Evolutionary conservation across 2,113 vertebrate species (phyloP).

Genomic region (Paradisaea rubra): DNA sequence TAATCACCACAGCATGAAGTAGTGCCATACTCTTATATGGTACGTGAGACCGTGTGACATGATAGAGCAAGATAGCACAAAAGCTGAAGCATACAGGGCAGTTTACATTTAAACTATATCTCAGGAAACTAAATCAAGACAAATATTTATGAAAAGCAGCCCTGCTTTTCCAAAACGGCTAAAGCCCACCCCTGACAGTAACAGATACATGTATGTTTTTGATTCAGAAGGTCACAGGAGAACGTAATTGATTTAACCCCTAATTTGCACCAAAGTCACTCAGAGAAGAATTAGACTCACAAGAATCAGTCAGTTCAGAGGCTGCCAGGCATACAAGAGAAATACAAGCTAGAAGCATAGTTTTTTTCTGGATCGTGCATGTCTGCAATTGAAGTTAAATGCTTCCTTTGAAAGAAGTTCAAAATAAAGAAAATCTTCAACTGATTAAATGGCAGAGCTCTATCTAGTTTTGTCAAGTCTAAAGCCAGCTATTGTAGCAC

Average conservation of each 20-base stretch:
- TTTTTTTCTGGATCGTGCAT: fast-evolving
- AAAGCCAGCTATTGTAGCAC: background rate
- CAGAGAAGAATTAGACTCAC: background rate
- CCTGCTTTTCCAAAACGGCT: background rate
- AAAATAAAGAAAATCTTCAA: background rate
- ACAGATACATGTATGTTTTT: background rate
- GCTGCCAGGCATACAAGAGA: background rate
- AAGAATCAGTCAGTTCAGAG: background rate
- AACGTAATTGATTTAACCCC: background rate
- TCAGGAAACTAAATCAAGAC: constrained; percentile 35
- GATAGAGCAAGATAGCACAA: background rate
- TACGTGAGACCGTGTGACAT: constrained; percentile 29
- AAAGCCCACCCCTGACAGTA: background rate
- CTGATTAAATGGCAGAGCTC: background rate
- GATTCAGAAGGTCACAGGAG: background rate
- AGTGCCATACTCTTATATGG: background rate
- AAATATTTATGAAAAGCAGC: constrained; percentile 39
- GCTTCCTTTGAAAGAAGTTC: background rate
- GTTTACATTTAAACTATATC: constrained; percentile 21
- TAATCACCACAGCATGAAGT: constrained; percentile 26
- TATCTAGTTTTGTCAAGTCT: background rate
- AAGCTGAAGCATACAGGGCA: background rate
- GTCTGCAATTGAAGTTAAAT: background rate
- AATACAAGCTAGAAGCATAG: background rate
- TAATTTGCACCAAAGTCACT: background rate